A percentile compares a stretch with the other conserved stretches of the same genome.
Evolutionary conservation across 2,888 invertebrate genomes (phyloP).

Genomic region (Chymomyza caudatula): DNA sequence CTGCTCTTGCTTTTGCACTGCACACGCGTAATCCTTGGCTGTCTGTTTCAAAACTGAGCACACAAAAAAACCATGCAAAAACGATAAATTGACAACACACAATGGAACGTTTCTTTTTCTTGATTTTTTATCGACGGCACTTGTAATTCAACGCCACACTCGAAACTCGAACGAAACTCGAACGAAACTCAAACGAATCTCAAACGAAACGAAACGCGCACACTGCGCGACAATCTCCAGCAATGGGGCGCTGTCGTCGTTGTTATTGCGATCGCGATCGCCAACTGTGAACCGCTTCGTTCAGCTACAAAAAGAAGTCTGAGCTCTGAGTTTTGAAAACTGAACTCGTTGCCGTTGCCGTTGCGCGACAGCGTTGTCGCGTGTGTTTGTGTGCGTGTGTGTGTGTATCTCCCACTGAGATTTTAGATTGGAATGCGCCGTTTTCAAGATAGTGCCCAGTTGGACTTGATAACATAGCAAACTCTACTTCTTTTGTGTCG

Average conservation of each 20-base stretch:
- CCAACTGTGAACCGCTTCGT: constrained; percentile 61
- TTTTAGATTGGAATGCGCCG: constrained; percentile 73
- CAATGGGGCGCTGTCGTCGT: not conserved
- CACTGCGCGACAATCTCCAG: not conserved
- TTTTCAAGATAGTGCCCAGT: constrained; percentile 52
- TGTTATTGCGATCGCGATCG: not conserved
- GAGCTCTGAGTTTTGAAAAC: constrained; percentile 52
- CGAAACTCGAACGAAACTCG: constrained; percentile 46
- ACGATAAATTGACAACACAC: not conserved
- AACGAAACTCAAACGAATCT: too few relatives aligned
- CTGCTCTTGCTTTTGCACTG: not conserved
- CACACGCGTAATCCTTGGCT: not conserved
- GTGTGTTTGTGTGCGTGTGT: constrained; percentile 25
- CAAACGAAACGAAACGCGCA: constrained; percentile 44
- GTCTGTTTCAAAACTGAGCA: not conserved
- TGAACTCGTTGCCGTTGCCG: constrained; percentile 27
- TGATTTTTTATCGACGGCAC: not conserved
- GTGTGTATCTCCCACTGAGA: constrained; percentile 64
- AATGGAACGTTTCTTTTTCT: not conserved
- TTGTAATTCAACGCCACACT: constrained; percentile 59
- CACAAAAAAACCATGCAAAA: not conserved
- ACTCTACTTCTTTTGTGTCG: not conserved
- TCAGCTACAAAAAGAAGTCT: constrained; percentile 74
- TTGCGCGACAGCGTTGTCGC: not conserved
- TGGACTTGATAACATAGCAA: not conserved